phyloP scores from a whole-genome alignment of 1,140 invertebrate genomes.

The Lepidurus apus region DNA sequence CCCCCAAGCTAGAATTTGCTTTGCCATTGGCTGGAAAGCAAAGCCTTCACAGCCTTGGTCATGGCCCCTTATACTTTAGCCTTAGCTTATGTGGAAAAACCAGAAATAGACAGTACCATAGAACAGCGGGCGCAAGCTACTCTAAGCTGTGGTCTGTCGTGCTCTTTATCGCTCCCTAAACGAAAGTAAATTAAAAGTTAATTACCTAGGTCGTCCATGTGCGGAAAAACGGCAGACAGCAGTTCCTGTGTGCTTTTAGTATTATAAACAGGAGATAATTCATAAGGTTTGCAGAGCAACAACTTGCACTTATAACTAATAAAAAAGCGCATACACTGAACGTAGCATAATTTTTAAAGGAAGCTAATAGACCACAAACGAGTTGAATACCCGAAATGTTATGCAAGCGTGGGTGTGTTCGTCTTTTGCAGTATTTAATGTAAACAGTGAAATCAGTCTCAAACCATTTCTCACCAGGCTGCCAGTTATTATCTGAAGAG shows the following conservation, averaged over 20 bases:
- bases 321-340: neutral
- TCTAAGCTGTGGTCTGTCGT: too few species aligned
- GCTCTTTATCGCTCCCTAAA: neutral
- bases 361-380: neutral
- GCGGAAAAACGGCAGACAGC: neutral
- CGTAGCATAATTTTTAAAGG: neutral
- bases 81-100: neutral
- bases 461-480: neutral
- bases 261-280: neutral
- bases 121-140: neutral
- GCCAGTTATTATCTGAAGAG: neutral
- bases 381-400: neutral
- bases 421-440: neutral
- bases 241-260: neutral
- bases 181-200: neutral
- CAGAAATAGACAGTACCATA: neutral
- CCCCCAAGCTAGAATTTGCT: neutral
- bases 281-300: neutral
- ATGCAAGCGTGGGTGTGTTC: neutral
- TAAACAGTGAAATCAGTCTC: neutral
- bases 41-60: neutral
- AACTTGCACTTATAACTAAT: too few species aligned
- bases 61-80: neutral
- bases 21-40: neutral
- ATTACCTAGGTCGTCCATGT: slow-evolving; percentile 11